These are phyloP conservation scores for Cydia strobilella DNA, from an alignment of 1,140 invertebrate genomes.

Conservation along the genomic window DNA sequence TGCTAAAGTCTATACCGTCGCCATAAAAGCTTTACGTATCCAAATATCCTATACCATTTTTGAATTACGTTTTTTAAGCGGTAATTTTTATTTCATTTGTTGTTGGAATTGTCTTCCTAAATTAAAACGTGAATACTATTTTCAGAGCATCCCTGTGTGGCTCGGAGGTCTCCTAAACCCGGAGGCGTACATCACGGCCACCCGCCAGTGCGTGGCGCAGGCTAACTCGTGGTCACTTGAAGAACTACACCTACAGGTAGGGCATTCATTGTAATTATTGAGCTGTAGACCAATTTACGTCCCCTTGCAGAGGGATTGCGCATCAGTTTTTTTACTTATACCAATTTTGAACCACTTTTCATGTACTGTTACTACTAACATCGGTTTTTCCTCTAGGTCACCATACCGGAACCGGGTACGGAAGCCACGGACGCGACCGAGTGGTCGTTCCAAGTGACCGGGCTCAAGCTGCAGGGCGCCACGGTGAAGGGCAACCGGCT, in stretches of 20 bases:
- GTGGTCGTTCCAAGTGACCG: conserved; percentile 91
- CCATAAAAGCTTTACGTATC: no score
- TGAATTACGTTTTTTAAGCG: no score
- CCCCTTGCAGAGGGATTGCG: not conserved
- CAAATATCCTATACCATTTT: no score
- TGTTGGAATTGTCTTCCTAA: not conserved
- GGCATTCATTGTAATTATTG: no score
- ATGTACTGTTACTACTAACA: not conserved
- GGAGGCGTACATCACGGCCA: conserved; percentile 99
- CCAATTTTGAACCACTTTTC: not conserved
- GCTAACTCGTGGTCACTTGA: conserved; percentile 96
- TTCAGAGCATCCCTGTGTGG: conserved; percentile 95
- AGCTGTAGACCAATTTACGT: no score
- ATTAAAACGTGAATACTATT: conserved; percentile 35
- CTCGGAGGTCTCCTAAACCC: conserved; percentile 98
- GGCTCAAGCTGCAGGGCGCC: conserved; percentile 96
- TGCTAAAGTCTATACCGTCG: no score
- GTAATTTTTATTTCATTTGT: not conserved
- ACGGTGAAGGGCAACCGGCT: conserved; percentile 95
- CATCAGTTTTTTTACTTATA: not conserved
- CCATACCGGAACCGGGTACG: conserved; percentile 82
- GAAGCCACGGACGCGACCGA: conserved; percentile 82
- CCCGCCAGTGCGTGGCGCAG: conserved; percentile 97
- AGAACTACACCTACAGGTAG: conserved; percentile 95
- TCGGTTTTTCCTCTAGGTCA: conserved; percentile 61